Evolutionary conservation across 2,797 vertebrate species (phyloP), one percentile per base, ranked within the genome.

Genomic region (Phrynocephalus forsythii): DNA sequence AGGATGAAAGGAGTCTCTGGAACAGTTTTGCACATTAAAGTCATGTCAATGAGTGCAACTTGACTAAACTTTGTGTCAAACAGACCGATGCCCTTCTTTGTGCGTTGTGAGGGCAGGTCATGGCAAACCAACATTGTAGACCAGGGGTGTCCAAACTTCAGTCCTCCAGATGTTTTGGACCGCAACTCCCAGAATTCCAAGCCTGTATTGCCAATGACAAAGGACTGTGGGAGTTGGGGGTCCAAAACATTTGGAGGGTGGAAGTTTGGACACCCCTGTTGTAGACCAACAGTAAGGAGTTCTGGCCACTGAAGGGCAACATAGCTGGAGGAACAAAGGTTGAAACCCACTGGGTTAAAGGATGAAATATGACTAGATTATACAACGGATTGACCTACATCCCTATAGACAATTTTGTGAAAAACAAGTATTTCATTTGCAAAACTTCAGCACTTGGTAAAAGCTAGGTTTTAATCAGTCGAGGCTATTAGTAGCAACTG

Each of bases 401-500:
- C 26, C 24, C 48, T 75, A 24, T 33, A 6, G 60, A 30, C 63
- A 33, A 26, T 3, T 7, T 79, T 38, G 33, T 33, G 16, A 38
- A 22, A 56, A 80, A 24, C 4, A 80, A 33, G 56, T 33, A 38
- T 66, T 20, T 28, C 30, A 33, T 63, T 24, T 63, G n/a, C 20
- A 63, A 80, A 63, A 33, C 18, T 24, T 38, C 44, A 63, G 13
- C 52, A 56, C 10, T 63, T 13, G n/a, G 30, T 77, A 67, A 79
- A 95, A 87, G 78, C 86, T 90, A 78, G 60, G 68, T 56, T 87
- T 84, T 50, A 66, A 73, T 16, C 1, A 6, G 3, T 15, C 81
- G 16, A 1, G 22, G 18, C 44, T 33, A 1, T 4, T n/a, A 63
- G 73, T 3, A 60, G 67, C 63, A 71, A 73, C 50, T 76, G 73